Evolutionary conservation across 2,113 vertebrate genomes (phyloP).

Genomic region (Argyrosomus japonicus): DNA sequence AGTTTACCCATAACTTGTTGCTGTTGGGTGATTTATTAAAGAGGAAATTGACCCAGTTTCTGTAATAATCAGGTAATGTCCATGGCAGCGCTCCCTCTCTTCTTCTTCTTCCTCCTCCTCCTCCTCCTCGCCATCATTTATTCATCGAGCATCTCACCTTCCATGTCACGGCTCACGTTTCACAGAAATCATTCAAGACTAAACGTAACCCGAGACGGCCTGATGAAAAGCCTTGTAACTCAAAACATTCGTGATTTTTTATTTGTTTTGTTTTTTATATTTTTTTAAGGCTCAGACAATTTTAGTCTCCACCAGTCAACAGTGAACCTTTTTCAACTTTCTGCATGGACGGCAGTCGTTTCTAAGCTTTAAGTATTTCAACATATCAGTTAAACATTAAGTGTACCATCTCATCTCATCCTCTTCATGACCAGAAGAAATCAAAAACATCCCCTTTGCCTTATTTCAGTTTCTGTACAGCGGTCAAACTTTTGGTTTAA

Average conservation of each 20-base stretch:
- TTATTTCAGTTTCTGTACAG: slow-evolving; percentile 61
- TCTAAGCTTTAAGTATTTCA: slow-evolving; percentile 26
- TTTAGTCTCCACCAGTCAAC: slow-evolving; percentile 30
- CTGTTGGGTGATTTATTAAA: slow-evolving; percentile 33
- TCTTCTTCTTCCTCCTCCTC: background rate
- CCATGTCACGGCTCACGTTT: slow-evolving; percentile 62
- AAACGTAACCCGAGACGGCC: background rate
- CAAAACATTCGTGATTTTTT: background rate
- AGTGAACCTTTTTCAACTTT: slow-evolving; percentile 12
- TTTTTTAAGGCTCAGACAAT: slow-evolving; percentile 6
- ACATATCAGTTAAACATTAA: slow-evolving; percentile 14
- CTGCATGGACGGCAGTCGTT: slow-evolving; percentile 16
- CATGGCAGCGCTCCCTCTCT: slow-evolving; percentile 18
- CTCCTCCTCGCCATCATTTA: slow-evolving; percentile 61
- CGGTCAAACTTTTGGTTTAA: slow-evolving; percentile 35
- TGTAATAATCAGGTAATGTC: slow-evolving; percentile 39
- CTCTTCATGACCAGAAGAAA: slow-evolving; percentile 15
- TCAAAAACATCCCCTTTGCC: slow-evolving; percentile 55
- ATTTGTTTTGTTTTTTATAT: background rate
- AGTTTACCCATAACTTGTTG: slow-evolving; percentile 18
- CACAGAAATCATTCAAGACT: slow-evolving; percentile 48
- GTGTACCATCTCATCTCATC: slow-evolving; percentile 16
- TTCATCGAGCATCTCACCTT: slow-evolving; percentile 69
- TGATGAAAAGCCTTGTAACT: background rate
- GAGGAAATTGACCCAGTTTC: slow-evolving; percentile 18